These are phyloP conservation scores for Prorops nasuta DNA, from an alignment of 1,140 invertebrate species.

Conservation along the genomic window DNA sequence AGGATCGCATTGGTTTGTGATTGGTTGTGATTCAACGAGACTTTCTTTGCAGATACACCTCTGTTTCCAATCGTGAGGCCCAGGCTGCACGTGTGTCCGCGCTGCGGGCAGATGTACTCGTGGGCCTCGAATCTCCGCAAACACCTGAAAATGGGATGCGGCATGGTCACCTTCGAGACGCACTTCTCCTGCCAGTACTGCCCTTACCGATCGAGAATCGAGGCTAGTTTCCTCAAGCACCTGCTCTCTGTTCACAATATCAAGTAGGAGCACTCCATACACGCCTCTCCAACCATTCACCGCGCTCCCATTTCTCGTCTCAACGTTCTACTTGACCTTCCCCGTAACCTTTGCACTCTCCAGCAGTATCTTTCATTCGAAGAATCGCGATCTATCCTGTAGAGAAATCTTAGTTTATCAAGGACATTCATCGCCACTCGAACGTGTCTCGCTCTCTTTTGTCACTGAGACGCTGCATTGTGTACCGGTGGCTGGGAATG, in stretches of 20 bases:
- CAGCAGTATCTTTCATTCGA: conserved; percentile 2
- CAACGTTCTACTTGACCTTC: neutral
- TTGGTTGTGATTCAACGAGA: conserved; percentile 20
- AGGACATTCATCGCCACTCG: no score
- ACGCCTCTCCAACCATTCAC: neutral
- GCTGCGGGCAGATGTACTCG: conserved; percentile 57
- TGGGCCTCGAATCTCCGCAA: conserved; percentile 57
- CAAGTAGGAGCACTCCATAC: conserved; percentile 35
- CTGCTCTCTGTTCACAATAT: conserved; percentile 54
- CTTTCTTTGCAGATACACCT: conserved; percentile 48
- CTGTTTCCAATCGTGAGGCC: conserved; percentile 53
- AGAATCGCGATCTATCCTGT: no score
- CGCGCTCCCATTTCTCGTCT: neutral
- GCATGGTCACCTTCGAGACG: conserved; percentile 54
- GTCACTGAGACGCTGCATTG: no score
- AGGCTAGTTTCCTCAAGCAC: conserved; percentile 54
- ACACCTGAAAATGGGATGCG: conserved; percentile 52
- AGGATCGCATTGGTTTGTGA: no score
- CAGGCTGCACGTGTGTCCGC: conserved; percentile 48
- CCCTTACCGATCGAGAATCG: conserved; percentile 55
- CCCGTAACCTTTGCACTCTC: no score
- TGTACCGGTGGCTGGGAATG: no score
- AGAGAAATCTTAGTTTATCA: no score
- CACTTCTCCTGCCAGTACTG: conserved; percentile 60
- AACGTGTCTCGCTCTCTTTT: no score